phyloP scores from a whole-genome alignment of 1,140 invertebrate species.

The Drosophila bocki region DNA sequence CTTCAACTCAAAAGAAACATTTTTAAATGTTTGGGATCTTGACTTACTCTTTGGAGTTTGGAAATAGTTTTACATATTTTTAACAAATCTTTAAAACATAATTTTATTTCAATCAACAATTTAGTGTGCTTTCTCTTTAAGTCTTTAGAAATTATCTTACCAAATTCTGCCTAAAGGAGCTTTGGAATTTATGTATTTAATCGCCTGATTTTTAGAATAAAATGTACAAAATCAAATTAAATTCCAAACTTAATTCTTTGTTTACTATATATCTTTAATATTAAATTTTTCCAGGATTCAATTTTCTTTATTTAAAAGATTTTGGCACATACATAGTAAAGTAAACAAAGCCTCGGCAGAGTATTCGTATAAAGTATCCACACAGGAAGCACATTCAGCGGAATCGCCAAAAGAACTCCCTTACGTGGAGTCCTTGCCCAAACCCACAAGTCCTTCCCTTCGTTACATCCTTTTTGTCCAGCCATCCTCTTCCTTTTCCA shows the following conservation, averaged over 20 bases:
- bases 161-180: background rate
- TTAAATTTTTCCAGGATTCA: background rate
- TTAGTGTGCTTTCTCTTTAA: too few species aligned
- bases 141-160: background rate
- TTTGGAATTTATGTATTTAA: too few species aligned
- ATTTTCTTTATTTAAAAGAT: background rate
- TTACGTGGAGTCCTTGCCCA: constrained; percentile 6
- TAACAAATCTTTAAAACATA: too few species aligned
- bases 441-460: constrained; percentile 4
- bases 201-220: background rate
- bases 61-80: background rate
- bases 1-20: background rate
- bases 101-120: background rate
- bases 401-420: constrained; percentile 11
- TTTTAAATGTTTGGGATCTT: too few species aligned
- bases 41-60: background rate
- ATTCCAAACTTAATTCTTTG: background rate
- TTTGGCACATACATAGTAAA: background rate
- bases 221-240: background rate
- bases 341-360: background rate
- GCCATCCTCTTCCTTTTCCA: constrained; percentile 2
- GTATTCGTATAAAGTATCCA: background rate
- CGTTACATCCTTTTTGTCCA: background rate
- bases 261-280: background rate
- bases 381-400: constrained; percentile 28